Percentiles rank a stretch among this genome's conserved stretches.
Evolutionary conservation across 2,888 invertebrate genomes (phyloP).

Genomic region (Drosophila barbarae): DNA sequence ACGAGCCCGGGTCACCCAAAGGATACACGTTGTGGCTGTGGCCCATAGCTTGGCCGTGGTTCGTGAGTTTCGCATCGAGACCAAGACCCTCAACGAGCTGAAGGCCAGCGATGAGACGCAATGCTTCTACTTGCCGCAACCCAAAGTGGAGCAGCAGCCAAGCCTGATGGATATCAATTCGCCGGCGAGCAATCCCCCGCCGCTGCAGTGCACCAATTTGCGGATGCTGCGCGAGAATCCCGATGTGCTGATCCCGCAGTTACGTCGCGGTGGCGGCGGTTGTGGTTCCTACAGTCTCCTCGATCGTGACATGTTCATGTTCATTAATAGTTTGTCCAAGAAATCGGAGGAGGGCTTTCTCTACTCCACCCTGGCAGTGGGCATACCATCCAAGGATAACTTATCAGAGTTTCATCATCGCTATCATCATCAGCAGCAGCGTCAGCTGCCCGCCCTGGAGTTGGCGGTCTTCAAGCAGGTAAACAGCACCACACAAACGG

Average conservation of each 20-base stretch:
- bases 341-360: background rate
- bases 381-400: background rate
- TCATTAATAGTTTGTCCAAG: slow-evolving; percentile 67
- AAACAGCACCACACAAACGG: too few relatives aligned
- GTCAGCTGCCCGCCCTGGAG: too few relatives aligned
- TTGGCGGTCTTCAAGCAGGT: too few relatives aligned
- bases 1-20: background rate
- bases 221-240: slow-evolving; percentile 69
- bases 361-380: background rate
- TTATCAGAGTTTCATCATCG: too few relatives aligned
- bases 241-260: slow-evolving; percentile 59
- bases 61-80: slow-evolving; percentile 69
- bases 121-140: slow-evolving; percentile 67
- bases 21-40: background rate
- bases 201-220: slow-evolving; percentile 71
- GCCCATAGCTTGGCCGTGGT: slow-evolving; percentile 39
- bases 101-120: slow-evolving; percentile 58
- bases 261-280: slow-evolving; percentile 52
- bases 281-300: slow-evolving; percentile 66
- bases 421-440: too few relatives aligned
- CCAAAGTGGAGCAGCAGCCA: background rate
- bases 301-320: slow-evolving; percentile 74
- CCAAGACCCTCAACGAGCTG: slow-evolving; percentile 69
- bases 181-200: slow-evolving; percentile 30
- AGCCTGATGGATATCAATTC: background rate